Evolutionary conservation across 1,140 invertebrate species (phyloP), one percentile per base, ranked within the genome.

Genomic region (Campodea augens): DNA sequence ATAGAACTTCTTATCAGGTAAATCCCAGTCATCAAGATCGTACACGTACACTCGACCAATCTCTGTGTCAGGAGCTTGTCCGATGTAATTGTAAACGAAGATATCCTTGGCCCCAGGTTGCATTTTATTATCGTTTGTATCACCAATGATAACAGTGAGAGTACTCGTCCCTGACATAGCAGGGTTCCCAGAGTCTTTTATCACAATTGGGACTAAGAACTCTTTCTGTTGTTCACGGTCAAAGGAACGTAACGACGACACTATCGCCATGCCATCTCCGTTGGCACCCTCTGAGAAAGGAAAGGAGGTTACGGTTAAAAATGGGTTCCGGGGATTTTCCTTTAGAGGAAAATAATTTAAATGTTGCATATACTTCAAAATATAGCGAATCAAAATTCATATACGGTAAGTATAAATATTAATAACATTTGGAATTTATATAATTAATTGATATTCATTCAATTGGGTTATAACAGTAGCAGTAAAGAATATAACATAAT

Each of bases 101-200:
- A 97, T 95, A 48, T 93, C 86, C 64, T 97, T 97, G 1, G 81
- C 81, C 0, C 92, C 92, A 1, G 88, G 83, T 57, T 88, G 81
- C 86, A 96, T 96, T 65, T 89, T 87, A 64, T 97, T 95, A 57
- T 98, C 91, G 60, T 97, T 97, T 1, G 86, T 78, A 58, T 92
- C 90, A 19, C 91, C 90, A 54, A 98, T 95, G 19, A 92, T 84
- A 5, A 97, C 86, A 0, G 87, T 93, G 4, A 97, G 60, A 0
- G 88, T 95, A 52, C 85, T 91, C 2, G 90, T 93, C 46, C 89
- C 91, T 32, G 87, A 90, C 82, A 91, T 89, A 0, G 81, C 78
- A 7, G 78, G 84, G 57, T 75, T 86, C 40, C 81, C 85, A 51
- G 78, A 83, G 66, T 83, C 83, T 66, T 88, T 90, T 48, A 92